Evolutionary conservation across 2,888 invertebrate species (phyloP).

Genomic region (Amaurobius ferox): DNA sequence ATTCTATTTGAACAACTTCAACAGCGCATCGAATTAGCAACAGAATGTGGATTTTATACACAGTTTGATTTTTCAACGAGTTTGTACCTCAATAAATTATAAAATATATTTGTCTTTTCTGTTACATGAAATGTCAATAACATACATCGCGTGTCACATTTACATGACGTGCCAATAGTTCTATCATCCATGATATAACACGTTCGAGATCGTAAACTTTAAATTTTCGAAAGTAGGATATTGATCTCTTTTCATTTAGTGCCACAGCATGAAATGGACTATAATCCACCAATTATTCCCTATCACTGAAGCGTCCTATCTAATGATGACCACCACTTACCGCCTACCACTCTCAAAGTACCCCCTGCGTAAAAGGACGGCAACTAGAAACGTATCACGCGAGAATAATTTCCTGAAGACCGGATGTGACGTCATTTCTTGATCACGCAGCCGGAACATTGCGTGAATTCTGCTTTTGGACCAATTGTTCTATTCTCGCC

Average conservation of each 20-base stretch:
- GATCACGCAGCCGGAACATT: slow-evolving; percentile 15
- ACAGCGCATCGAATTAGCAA: too few relatives aligned
- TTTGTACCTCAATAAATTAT: too few relatives aligned
- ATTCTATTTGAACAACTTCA: too few relatives aligned
- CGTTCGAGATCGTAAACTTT: too few relatives aligned
- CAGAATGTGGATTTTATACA: too few relatives aligned
- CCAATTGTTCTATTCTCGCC: neutral
- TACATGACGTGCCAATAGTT: too few relatives aligned
- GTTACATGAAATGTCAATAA: too few relatives aligned
- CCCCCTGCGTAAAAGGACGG: slow-evolving; percentile 30
- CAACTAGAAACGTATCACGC: slow-evolving; percentile 55
- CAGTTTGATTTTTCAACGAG: too few relatives aligned
- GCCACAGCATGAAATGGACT: neutral
- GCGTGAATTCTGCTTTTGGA: slow-evolving; percentile 26
- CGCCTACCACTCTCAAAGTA: slow-evolving; percentile 14
- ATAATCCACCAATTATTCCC: neutral
- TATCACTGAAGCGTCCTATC: neutral
- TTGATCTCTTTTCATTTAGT: neutral
- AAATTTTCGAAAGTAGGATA: too few relatives aligned
- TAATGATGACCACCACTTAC: neutral
- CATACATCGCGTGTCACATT: too few relatives aligned
- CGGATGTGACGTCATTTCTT: slow-evolving; percentile 50
- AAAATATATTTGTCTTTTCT: too few relatives aligned
- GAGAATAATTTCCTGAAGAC: slow-evolving; percentile 40
- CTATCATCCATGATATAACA: too few relatives aligned